phyloP scores from a whole-genome alignment of 2,113 vertebrate genomes.

The Montifringilla adamsi region DNA sequence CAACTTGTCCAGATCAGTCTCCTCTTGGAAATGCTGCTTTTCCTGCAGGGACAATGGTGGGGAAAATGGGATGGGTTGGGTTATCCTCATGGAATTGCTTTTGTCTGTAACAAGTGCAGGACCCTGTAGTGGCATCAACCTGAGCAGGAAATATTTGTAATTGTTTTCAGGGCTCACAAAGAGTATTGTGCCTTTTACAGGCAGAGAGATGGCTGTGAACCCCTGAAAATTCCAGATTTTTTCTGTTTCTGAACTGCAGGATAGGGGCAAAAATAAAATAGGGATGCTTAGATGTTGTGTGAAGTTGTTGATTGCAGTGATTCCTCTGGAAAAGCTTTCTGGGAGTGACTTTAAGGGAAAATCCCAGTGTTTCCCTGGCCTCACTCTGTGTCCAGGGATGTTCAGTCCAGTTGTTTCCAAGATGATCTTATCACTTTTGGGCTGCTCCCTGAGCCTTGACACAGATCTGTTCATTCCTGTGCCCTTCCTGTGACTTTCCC shows the following conservation, averaged over 20 bases:
- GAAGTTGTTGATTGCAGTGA: not conserved
- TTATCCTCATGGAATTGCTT: not conserved
- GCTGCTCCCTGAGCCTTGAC: not conserved
- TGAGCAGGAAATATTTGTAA: not conserved
- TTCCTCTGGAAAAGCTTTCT: not conserved
- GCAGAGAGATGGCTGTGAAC: no score
- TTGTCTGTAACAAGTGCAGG: not conserved
- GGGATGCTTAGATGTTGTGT: rapidly evolving
- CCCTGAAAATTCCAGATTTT: not conserved
- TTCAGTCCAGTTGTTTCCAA: not conserved
- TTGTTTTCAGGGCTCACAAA: not conserved
- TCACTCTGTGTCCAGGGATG: rapidly evolving
- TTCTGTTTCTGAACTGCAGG: not conserved
- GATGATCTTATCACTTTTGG: not conserved
- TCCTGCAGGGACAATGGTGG: not conserved
- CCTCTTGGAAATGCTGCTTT: not conserved
- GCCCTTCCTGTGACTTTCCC: not conserved
- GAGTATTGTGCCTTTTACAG: not conserved
- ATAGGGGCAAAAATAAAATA: not conserved
- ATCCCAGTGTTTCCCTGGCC: not conserved
- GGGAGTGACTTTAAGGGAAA: not conserved
- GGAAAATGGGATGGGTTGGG: not conserved
- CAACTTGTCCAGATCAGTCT: not conserved
- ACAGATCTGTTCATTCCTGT: not conserved
- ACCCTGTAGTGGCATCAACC: not conserved